Evolutionary conservation across 1,140 invertebrate species (phyloP).

Genomic region (Amphibalanus amphitrite): DNA sequence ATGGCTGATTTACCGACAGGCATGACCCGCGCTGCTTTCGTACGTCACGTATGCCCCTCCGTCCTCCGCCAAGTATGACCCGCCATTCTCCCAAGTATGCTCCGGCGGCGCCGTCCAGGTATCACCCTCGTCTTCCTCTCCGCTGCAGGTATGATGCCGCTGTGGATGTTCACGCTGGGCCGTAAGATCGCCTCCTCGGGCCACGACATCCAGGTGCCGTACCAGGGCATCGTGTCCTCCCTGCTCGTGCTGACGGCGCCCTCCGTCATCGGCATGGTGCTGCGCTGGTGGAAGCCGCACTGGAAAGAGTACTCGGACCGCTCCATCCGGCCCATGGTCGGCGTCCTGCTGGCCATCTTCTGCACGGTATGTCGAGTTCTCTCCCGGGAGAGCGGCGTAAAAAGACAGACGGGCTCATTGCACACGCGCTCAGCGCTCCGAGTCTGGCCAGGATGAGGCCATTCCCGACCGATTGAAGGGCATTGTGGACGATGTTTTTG

Average conservation of each 20-base stretch:
- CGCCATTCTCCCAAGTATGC: too few relatives aligned
- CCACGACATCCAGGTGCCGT: conserved; percentile 56
- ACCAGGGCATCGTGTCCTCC: conserved; percentile 50
- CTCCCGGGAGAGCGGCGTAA: too few relatives aligned
- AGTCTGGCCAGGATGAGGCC: too few relatives aligned
- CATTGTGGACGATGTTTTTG: too few relatives aligned
- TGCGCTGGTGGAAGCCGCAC: conserved; percentile 22
- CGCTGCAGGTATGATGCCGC: conserved; percentile 68
- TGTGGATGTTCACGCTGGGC: conserved; percentile 90
- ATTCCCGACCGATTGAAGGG: too few relatives aligned
- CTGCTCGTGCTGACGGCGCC: conserved; percentile 62
- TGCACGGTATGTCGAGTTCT: background rate
- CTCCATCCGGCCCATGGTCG: background rate
- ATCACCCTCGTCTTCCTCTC: conserved; percentile 4
- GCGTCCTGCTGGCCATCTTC: background rate
- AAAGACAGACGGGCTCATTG: too few relatives aligned
- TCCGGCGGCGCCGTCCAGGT: too few relatives aligned
- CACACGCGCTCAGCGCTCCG: too few relatives aligned
- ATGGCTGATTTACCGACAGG: too few relatives aligned
- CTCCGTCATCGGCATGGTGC: conserved; percentile 53
- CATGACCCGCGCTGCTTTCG: too few relatives aligned
- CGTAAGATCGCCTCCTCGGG: conserved; percentile 48
- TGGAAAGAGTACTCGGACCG: conserved; percentile 4
- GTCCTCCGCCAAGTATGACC: too few relatives aligned
- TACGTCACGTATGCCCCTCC: too few relatives aligned